phyloP scores from a whole-genome alignment of 2,797 vertebrate genomes.

The Ceryle rudis region DNA sequence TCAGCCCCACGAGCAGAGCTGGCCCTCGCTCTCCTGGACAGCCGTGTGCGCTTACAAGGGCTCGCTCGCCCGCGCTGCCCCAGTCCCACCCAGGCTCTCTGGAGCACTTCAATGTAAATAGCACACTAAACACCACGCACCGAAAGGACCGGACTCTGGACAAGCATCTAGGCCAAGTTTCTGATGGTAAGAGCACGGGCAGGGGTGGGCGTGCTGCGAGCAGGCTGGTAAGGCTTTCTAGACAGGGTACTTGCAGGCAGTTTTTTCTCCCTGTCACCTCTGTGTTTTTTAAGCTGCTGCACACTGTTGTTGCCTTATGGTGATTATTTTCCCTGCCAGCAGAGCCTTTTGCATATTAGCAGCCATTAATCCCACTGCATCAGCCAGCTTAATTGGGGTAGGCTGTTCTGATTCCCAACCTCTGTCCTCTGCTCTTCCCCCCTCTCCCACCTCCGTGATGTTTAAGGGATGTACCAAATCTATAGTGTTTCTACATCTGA shows the following conservation, averaged over 20 bases:
- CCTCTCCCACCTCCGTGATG: not conserved
- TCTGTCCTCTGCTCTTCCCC: conserved; percentile 12
- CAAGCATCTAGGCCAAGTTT: not conserved
- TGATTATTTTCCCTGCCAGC: conserved; percentile 52
- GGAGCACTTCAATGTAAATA: not conserved
- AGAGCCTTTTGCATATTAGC: conserved; percentile 60
- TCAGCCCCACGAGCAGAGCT: not conserved
- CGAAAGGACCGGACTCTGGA: accelerated
- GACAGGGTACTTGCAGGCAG: not conserved
- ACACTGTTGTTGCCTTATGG: conserved; percentile 42
- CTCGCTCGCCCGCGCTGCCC: accelerated
- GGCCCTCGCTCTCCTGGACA: accelerated
- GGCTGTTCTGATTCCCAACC: conserved; percentile 39
- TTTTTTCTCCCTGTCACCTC: not conserved
- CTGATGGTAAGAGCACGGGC: not conserved
- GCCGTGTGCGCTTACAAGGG: accelerated
- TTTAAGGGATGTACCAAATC: conserved; percentile 46
- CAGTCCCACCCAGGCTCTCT: not conserved
- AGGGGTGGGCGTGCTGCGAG: not conserved
- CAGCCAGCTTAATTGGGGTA: conserved; percentile 44
- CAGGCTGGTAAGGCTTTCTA: not conserved
- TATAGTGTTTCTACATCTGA: conserved; percentile 64
- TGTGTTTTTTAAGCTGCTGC: conserved; percentile 1
- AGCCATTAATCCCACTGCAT: conserved; percentile 63
- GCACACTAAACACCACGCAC: too few relatives aligned